Evolutionary conservation across 1,140 invertebrate genomes (phyloP), one percentile per base, ranked within the genome.

Genomic region (Drosophila neocordata): DNA sequence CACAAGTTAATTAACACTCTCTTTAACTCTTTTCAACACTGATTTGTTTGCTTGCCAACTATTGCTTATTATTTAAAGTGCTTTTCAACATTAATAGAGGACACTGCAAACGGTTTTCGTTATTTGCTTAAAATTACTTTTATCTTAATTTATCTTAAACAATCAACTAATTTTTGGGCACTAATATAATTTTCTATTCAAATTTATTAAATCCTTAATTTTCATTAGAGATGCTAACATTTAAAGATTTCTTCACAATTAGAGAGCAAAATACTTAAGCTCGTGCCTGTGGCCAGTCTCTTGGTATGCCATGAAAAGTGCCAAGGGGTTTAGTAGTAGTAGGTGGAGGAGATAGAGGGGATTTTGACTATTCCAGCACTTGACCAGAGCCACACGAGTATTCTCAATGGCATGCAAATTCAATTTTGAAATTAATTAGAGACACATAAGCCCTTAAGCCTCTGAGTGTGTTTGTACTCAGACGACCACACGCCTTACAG

Each of bases 391-490:
- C 56, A 59, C 31, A 20, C 34, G 58, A 70, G 67, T 67, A 61
- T 41, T 51, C 64, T 73, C 79, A 61, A 70, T 74, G 69, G 69
- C 57, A 79, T 88, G 83, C 76, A 88, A 88, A 88, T 88, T 83
- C 84, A 88, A 88, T 88, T 88, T 48, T 74, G 66, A 88, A 83
- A 77, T 88, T 88, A 88, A 88, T 83, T 88, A 88, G 62, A 77
- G 69, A 48, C 53, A 70, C 75, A 77, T 71, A 66, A 77, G 75
- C 44, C 18, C 37, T 37, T 77, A 79, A 88, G 66, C 83, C 75
- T 52, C 65, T 62, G 37, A 57, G 51, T 13, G 57, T 55, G 57
- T 37, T 37, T 27, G 44, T 13, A 58, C 57, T 52, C 12, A 31
- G 34, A 60, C 15, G 35, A 18, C 22, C 18, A n/a, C 58, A 51